Percentiles rank a stretch among this genome's conserved stretches.
These are phyloP conservation scores for Bombus ignitus DNA, from an alignment of 1,140 invertebrate species.

Conservation along the genomic window DNA sequence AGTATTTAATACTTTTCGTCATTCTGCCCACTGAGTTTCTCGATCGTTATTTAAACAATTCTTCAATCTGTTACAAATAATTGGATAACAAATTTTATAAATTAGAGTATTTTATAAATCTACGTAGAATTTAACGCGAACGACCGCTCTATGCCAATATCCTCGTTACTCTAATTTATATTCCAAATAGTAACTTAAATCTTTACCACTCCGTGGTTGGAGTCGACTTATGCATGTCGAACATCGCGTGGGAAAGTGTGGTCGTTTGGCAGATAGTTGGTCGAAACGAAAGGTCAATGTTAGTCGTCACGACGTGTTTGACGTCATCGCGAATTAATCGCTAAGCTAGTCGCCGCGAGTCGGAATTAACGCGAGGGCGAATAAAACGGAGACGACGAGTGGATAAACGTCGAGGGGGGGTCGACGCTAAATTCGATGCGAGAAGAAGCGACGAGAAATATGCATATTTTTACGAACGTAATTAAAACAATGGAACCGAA, in stretches of 20 bases:
- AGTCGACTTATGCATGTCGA: background rate
- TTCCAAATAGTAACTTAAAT: background rate
- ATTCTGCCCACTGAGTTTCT: too few species aligned
- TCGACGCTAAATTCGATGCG: background rate
- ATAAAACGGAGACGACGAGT: background rate
- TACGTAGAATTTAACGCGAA: too few species aligned
- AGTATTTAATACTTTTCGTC: too few species aligned
- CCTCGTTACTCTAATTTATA: background rate
- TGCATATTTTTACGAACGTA: too few species aligned
- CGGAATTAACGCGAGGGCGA: background rate
- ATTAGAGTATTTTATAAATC: too few species aligned
- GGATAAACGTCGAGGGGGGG: background rate
- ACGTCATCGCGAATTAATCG: constrained; percentile 28
- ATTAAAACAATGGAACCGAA: background rate
- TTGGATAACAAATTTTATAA: too few species aligned
- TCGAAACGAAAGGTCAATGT: constrained; percentile 22
- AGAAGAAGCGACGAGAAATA: background rate
- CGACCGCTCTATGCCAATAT: too few species aligned
- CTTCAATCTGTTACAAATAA: too few species aligned
- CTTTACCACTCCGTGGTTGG: background rate
- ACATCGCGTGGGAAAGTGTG: background rate
- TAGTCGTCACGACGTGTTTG: constrained; percentile 5
- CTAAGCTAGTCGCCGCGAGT: background rate
- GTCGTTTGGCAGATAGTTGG: background rate
- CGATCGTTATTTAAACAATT: too few species aligned